A percentile compares a stretch with the other conserved stretches of the same genome.
Evolutionary conservation across 2,797 vertebrate species (phyloP).

Genomic region (Anguilla marmorata): DNA sequence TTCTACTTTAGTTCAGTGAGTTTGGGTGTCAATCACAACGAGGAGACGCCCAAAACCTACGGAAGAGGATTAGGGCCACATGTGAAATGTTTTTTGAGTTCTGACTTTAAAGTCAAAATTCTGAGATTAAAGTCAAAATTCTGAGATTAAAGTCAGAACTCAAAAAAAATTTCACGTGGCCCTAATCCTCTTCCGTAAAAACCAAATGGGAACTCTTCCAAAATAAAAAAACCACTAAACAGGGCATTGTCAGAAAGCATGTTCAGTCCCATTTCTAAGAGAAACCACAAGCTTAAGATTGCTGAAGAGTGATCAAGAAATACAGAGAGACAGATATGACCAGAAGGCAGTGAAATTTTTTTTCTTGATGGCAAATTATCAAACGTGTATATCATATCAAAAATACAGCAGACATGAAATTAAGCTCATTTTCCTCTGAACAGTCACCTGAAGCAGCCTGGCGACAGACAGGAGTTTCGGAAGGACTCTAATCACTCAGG

Average conservation of each 20-base stretch:
- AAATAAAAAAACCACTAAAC: not conserved
- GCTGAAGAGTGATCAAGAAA: too few species aligned
- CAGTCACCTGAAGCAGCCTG: not conserved
- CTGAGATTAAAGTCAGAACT: too few species aligned
- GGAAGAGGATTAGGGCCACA: too few species aligned
- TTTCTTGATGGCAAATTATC: not conserved
- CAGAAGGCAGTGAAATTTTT: too few species aligned
- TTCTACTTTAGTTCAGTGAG: not conserved
- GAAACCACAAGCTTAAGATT: too few species aligned
- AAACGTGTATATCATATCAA: not conserved
- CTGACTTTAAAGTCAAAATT: too few species aligned
- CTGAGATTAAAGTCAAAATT: too few species aligned
- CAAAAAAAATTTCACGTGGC: too few species aligned
- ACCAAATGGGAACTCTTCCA: not conserved
- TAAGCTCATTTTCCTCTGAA: not conserved
- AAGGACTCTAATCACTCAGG: not conserved
- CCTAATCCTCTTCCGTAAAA: not conserved
- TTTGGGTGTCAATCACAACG: not conserved
- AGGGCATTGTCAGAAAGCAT: too few species aligned
- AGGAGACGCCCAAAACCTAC: not conserved
- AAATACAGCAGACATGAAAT: not conserved
- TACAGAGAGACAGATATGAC: too few species aligned
- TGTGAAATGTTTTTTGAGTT: too few species aligned
- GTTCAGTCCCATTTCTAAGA: too few species aligned
- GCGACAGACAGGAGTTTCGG: not conserved